These are phyloP conservation scores for Ormyrus labotus DNA, from an alignment of 2,888 invertebrate species.

Conservation along the genomic window DNA sequence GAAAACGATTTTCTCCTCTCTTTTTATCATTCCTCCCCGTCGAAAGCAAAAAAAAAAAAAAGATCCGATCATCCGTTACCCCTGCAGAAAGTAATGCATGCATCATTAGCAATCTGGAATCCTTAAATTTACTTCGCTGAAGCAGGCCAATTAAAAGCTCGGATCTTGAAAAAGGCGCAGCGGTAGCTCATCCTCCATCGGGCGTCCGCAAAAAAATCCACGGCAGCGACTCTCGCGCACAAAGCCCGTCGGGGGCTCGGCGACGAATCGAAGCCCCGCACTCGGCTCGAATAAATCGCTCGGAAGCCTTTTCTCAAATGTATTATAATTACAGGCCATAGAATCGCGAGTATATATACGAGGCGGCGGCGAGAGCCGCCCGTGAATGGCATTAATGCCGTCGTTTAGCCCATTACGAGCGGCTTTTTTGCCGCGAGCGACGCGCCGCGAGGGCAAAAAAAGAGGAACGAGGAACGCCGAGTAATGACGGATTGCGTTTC, in stretches of 20 bases:
- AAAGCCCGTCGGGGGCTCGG: neutral
- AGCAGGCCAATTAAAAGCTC: too few relatives aligned
- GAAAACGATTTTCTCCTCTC: too few relatives aligned
- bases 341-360: neutral
- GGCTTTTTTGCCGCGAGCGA: slow-evolving; percentile 31
- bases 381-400: slow-evolving; percentile 48
- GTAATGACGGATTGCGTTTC: slow-evolving; percentile 33
- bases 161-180: neutral
- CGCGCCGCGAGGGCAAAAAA: slow-evolving; percentile 33
- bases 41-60: too few relatives aligned
- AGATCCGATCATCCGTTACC: too few relatives aligned
- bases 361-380: slow-evolving; percentile 27
- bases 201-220: neutral
- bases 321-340: slow-evolving; percentile 22
- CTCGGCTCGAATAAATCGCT: slow-evolving; percentile 32
- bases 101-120: too few relatives aligned
- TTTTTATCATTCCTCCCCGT: too few relatives aligned
- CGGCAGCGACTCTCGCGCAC: neutral
- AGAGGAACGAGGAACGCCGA: neutral
- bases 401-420: slow-evolving; percentile 43
- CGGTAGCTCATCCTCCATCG: too few relatives aligned
- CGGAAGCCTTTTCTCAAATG: slow-evolving; percentile 45
- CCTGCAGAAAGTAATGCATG: too few relatives aligned
- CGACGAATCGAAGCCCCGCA: neutral
- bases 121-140: too few relatives aligned